Base-by-base conservation (phyloP, 2,888 invertebrate species). In the Yponomeuta evonymella region DNA sequence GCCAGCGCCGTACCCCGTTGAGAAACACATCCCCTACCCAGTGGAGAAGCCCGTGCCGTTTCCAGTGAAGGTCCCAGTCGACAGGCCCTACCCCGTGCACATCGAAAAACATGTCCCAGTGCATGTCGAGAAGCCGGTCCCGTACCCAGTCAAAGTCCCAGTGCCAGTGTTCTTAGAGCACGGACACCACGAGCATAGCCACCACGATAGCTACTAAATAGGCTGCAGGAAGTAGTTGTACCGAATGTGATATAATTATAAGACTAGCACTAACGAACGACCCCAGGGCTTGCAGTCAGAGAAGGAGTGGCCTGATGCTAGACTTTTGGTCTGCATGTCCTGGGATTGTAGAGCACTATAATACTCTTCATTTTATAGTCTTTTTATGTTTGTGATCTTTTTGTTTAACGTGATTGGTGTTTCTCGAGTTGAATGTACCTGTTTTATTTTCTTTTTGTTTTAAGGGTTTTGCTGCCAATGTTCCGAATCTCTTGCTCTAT, bases 41-140 rank as follows among this genome's bases (percentile, higher is more conserved):
- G 94, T 94, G 0, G 95, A 95, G 81, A 95, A 94, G 81, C 93
- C 90, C 72, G 93, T 95, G 58, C 95, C 94, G 36, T 93, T 93
- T 78, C 95, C 95, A 73, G 94, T 95, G 8, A 94, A 94, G 77
- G 93, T 94, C 73, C 94, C 93, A 73, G 93, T 94, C 71, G 90
- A 88, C 87, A 94, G 90, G 87, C 95, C 90, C 75, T 95, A 93
- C 89, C 95, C 91, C 77, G 94, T 94, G 74, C 93, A 94, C 73
- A 94, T 95, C n/a, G 94, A 94, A 82, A 94, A 94, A 75, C 94
- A 93, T 79, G 93, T 95, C 30, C 95, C 94, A 70, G 93, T 93
- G 71, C 94, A 94, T 71, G 89, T 94, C 51, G 94, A 94, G 82
- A 94, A 94, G 80, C 92, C 80, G 72, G 94, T 94, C 75, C 94